Evolutionary conservation across 92 coral and sea anemone species (phyloP).

Genomic region (Blastomussa wellsi): DNA sequence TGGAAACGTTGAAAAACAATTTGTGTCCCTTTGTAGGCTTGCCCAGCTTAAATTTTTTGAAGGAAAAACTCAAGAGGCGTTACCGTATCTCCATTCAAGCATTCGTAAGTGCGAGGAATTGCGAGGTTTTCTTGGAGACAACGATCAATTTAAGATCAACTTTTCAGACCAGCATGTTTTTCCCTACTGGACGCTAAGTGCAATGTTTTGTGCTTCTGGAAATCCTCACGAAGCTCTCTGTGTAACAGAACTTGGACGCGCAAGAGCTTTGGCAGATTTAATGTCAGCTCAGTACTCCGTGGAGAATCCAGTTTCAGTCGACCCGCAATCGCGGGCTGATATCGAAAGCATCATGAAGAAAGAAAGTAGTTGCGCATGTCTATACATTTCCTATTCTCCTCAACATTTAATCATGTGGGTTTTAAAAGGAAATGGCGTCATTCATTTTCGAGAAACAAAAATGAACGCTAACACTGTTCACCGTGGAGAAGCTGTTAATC

Average conservation of each 20-base stretch:
- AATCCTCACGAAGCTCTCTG: not conserved
- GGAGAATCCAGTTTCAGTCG: not conserved
- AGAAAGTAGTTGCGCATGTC: not conserved
- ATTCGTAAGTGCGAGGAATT: not conserved
- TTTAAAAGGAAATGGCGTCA: not conserved
- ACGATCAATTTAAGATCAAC: not conserved
- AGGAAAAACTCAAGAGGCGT: not conserved
- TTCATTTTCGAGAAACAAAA: not conserved
- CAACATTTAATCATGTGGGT: not conserved
- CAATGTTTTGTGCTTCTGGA: not conserved
- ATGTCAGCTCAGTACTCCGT: not conserved
- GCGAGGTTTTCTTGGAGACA: not conserved
- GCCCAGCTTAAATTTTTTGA: not conserved
- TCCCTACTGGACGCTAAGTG: not conserved
- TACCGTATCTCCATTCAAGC: not conserved
- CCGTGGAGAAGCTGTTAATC: not conserved
- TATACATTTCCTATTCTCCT: not conserved
- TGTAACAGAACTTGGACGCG: not conserved
- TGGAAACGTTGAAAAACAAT: not conserved
- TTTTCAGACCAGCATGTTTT: not conserved
- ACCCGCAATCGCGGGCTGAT: not conserved
- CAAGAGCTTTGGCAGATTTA: not conserved
- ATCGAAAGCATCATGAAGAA: not conserved
- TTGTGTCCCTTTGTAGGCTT: not conserved
- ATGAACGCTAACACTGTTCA: not conserved